Conservation (phyloP, 2,888 invertebrate species). For the Leptopterna dolabrata region DNA sequence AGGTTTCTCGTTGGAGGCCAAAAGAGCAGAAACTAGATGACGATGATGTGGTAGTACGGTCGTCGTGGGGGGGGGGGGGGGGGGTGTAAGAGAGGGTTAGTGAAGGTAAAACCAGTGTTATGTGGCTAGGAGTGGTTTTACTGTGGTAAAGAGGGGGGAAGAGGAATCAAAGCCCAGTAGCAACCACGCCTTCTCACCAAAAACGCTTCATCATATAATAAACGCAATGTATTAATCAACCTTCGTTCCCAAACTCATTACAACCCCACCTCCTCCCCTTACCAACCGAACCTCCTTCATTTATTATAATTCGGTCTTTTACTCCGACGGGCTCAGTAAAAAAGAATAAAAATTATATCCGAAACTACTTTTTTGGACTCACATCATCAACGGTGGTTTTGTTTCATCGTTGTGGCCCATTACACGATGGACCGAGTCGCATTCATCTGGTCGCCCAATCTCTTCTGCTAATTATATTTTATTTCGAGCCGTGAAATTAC, state of each 20-base stretch:
- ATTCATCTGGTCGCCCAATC: neutral
- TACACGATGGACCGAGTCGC: neutral
- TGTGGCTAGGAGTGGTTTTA: neutral
- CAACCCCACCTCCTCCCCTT: neutral
- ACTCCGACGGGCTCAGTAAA: neutral
- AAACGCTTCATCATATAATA: constrained; percentile 47
- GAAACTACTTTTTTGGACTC: neutral
- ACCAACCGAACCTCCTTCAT: neutral
- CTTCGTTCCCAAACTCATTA: constrained; percentile 51
- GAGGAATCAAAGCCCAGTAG: constrained; percentile 46
- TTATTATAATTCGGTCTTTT: constrained; percentile 29
- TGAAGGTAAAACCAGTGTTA: neutral
- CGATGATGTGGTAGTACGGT: neutral
- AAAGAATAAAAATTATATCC: neutral
- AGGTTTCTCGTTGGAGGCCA: neutral
- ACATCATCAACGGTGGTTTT: neutral
- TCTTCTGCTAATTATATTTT: neutral
- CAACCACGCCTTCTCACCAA: constrained; percentile 50
- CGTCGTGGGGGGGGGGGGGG: too few species aligned
- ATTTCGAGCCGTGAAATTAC: neutral
- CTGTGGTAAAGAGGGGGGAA: neutral
- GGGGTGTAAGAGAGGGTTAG: neutral
- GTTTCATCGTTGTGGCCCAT: neutral
- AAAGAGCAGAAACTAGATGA: neutral
- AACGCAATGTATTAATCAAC: constrained; percentile 56